phyloP scores from a whole-genome alignment of 1,140 invertebrate genomes.

The Zaprionus gabonicus region DNA sequence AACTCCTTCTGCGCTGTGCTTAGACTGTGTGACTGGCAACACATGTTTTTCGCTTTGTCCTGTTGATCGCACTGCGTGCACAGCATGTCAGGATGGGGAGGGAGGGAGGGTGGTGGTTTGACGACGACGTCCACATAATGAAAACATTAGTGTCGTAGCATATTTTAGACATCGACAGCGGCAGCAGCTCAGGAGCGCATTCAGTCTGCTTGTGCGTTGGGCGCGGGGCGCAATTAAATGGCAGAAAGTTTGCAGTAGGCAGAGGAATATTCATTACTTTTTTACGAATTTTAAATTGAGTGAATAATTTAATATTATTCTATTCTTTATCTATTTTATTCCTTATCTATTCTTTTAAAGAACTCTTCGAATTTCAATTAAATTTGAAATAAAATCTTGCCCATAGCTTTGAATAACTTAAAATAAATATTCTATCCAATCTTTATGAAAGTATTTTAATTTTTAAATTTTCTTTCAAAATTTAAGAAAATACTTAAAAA shows the following conservation, averaged over 20 bases:
- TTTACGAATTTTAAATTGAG: too few species aligned
- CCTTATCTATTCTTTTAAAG: not conserved
- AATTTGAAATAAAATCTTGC: too few species aligned
- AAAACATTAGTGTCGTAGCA: slow-evolving; percentile 77
- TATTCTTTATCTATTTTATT: too few species aligned
- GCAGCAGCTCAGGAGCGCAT: slow-evolving; percentile 52
- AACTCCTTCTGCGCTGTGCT: slow-evolving; percentile 11
- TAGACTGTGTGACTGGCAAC: slow-evolving; percentile 82
- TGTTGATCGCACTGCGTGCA: slow-evolving; percentile 63
- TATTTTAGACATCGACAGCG: slow-evolving; percentile 42
- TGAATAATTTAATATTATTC: too few species aligned
- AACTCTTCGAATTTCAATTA: too few species aligned
- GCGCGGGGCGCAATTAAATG: not conserved
- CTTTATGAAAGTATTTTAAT: too few species aligned
- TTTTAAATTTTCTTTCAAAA: too few species aligned
- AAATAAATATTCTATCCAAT: too few species aligned
- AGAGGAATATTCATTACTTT: too few species aligned
- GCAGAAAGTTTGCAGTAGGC: too few species aligned
- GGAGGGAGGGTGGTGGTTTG: slow-evolving; percentile 16
- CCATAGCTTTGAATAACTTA: too few species aligned
- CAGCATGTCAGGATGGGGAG: slow-evolving; percentile 1
- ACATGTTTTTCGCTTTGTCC: slow-evolving; percentile 81
- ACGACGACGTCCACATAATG: slow-evolving; percentile 53
- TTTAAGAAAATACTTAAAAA: too few species aligned
- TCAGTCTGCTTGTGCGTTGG: not conserved